Evolutionary conservation across 2,888 invertebrate genomes (phyloP), one percentile per base, ranked within the genome.

Genomic region (Cylindroiulus punctatus): DNA sequence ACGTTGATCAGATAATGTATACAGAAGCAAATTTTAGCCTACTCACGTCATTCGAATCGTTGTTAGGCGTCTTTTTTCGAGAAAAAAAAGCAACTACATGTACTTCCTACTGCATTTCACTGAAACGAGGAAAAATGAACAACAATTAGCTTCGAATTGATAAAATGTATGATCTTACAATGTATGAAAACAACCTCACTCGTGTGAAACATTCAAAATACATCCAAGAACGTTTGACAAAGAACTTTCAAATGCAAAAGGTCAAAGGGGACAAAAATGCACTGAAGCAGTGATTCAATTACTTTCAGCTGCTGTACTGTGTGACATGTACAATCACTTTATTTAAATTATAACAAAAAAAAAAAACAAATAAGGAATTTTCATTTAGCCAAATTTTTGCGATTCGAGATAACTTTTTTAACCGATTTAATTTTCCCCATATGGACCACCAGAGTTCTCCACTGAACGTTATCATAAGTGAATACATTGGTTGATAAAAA

Each of bases 41-140:
- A 65, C 65, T 65, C 26, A 65, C 65, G 65, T 65, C 65, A 65
- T 65, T 65, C 65, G 65, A 65, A n/a, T 65, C 22, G 65, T 5
- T 10, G 26, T 65, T 65, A 26, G 65, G 22, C 22, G 7, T 65
- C 65, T 65, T 65, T 22, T 65, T 65, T 17, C 26, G 65, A 22
- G 22, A 17, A 65, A 65, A 7, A 65, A 65, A 65, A 26, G 10
- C 65, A 65, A 22, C 65, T 65, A 65, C n/a, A n/a, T n/a, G n/a
- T n/a, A n/a, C 22, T 65, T 65, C 65, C 65, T 65, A 65, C 22
- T 22, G 65, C 65, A 65, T 65, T 65, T 65, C 65, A 26, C 65
- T 65, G 22, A 65, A 65, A 65, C 26, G 12, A 65, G 65, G 22
- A 65, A 65, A 26, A 65, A 65, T 10, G 1, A 8, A 44, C 44